phyloP scores from a whole-genome alignment of 2,888 invertebrate genomes.

The Amiota communis region DNA sequence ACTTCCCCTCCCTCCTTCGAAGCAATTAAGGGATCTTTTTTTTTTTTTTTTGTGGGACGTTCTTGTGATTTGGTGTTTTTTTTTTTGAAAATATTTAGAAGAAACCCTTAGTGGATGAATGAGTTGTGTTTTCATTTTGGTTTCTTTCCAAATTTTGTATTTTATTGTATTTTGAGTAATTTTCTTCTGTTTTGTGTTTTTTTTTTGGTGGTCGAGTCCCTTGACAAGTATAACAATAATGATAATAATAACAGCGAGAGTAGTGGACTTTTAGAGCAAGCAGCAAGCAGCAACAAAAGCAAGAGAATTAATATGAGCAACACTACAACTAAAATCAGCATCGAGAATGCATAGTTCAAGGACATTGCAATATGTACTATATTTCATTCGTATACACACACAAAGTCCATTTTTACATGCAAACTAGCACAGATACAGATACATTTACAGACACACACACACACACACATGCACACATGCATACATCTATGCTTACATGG shows the following conservation, averaged over 20 bases:
- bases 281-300: constrained; percentile 30
- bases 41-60: background rate
- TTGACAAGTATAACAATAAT: constrained; percentile 24
- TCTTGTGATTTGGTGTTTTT: background rate
- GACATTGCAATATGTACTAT: constrained; percentile 59
- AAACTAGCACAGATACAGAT: too few relatives aligned
- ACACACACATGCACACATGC: constrained; percentile 22
- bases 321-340: constrained; percentile 37
- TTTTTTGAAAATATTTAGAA: background rate
- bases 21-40: background rate
- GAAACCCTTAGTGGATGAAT: background rate
- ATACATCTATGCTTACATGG: background rate
- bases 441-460: constrained; percentile 31
- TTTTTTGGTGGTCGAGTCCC: background rate
- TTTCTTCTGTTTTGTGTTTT: background rate
- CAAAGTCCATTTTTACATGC: constrained; percentile 37
- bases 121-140: too few relatives aligned
- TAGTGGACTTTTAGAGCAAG: constrained; percentile 4
- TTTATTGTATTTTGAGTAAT: too few relatives aligned
- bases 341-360: constrained; percentile 68
- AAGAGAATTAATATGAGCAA: background rate
- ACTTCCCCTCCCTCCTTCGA: background rate
- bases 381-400: constrained; percentile 56
- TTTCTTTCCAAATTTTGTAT: too few relatives aligned
- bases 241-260: constrained; percentile 30